A percentile compares a stretch with the other conserved stretches of the same genome.
Conservation (phyloP, 2,888 invertebrate species). For the Apamea epomidion region DNA sequence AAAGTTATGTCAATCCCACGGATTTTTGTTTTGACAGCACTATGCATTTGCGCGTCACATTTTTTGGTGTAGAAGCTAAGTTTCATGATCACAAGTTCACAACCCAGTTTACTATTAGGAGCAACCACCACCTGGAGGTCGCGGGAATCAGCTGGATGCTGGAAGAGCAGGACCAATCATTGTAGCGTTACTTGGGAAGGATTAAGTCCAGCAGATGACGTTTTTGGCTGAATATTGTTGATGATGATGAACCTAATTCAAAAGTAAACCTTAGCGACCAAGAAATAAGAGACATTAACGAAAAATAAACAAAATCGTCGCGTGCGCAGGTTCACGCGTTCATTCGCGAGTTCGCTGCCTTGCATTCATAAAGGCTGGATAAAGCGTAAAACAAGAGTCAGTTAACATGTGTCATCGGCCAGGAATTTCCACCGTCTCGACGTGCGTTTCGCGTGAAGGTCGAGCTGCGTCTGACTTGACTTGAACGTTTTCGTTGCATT, state of each 20-base stretch:
- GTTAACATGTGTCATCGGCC: conserved; percentile 67
- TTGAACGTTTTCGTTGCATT: conserved; percentile 57
- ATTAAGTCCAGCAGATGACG: neutral
- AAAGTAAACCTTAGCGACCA: neutral
- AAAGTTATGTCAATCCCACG: neutral
- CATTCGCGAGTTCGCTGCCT: conserved; percentile 53
- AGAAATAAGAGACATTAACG: neutral
- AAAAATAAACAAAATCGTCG: conserved; percentile 18
- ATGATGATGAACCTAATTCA: neutral
- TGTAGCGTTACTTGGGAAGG: neutral
- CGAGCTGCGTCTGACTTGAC: conserved; percentile 56
- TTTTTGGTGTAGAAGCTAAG: neutral
- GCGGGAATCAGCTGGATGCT: neutral
- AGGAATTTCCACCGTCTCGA: conserved; percentile 67
- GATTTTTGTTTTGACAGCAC: conserved; percentile 16
- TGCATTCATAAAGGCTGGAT: conserved; percentile 58
- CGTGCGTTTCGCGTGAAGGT: conserved; percentile 63
- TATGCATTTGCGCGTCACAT: neutral
- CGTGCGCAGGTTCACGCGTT: conserved; percentile 55
- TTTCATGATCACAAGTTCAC: neutral
- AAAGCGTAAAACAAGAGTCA: conserved; percentile 63
- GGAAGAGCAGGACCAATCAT: neutral
- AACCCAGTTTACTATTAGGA: neutral
- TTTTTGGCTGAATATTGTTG: neutral
- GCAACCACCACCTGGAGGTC: neutral